Conservation (phyloP, 1,140 invertebrate genomes). For the Drosophila subpulchrella region DNA sequence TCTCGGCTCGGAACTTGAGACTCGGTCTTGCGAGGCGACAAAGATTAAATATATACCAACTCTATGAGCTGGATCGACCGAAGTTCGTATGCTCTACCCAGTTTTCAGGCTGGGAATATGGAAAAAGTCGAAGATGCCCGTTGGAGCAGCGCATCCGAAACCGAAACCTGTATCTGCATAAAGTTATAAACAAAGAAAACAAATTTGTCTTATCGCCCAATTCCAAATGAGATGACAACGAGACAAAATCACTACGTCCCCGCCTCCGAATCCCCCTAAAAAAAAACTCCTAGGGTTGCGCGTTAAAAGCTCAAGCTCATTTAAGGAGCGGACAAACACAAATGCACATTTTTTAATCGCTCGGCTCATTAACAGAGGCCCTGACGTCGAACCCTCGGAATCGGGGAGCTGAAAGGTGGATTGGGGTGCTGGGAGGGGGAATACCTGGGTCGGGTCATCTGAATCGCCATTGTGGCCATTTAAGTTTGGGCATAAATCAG, state of each 20-base stretch:
- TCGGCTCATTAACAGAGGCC: constrained; percentile 73
- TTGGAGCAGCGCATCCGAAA: constrained; percentile 13
- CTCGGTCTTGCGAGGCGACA: constrained; percentile 62
- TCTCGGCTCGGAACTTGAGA: constrained; percentile 9
- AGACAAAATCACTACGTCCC: constrained; percentile 71
- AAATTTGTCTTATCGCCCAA: constrained; percentile 84
- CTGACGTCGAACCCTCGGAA: constrained; percentile 4
- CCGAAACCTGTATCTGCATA: constrained; percentile 76
- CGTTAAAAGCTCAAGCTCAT: constrained; percentile 80
- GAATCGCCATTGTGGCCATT: constrained; percentile 56
- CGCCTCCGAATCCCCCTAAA: constrained; percentile 2
- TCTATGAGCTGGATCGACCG: constrained; percentile 10
- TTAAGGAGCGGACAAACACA: constrained; percentile 83
- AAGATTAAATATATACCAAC: constrained; percentile 79
- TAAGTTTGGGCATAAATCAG: constrained; percentile 62
- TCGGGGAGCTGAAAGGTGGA: neutral
- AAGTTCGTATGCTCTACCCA: constrained; percentile 32
- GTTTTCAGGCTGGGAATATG: neutral
- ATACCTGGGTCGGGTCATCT: constrained; percentile 39
- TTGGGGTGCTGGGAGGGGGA: neutral
- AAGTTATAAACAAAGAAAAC: constrained; percentile 83
- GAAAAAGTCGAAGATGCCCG: constrained; percentile 16
- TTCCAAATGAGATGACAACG: constrained; percentile 84
- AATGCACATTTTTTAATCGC: constrained; percentile 84
- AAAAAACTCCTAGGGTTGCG: constrained; percentile 38